These are phyloP conservation scores for Cydia pomonella DNA, from an alignment of 1,140 invertebrate species.

Conservation along the genomic window DNA sequence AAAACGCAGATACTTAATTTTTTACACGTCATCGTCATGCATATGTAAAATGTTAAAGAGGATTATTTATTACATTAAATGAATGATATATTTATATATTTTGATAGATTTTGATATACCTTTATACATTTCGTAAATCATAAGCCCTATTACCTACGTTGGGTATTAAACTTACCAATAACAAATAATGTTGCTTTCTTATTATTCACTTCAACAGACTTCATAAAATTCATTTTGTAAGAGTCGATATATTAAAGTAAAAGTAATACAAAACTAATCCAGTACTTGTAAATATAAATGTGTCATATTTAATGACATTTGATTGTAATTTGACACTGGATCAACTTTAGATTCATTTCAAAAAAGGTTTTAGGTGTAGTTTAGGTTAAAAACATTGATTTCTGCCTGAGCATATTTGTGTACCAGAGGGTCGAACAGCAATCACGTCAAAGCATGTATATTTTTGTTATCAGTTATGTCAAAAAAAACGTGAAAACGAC, in stretches of 20 bases:
- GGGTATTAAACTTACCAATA: slow-evolving; percentile 5
- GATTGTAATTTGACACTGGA: background rate
- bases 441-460: no score
- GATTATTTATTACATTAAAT: no score
- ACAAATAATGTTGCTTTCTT: slow-evolving; percentile 23
- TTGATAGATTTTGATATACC: no score
- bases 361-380: background rate
- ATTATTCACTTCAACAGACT: slow-evolving; percentile 6
- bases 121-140: background rate
- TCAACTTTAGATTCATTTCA: background rate
- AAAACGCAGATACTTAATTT: no score
- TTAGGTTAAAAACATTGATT: background rate
- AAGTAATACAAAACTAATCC: background rate
- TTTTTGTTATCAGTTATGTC: no score
- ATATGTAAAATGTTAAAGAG: no score
- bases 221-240: slow-evolving; percentile 15
- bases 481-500: background rate
- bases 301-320: background rate
- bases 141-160: background rate
- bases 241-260: background rate
- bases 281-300: background rate
- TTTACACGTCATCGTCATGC: no score
- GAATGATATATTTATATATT: no score
- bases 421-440: no score
- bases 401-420: background rate